These are phyloP conservation scores for Epinephelus awoara DNA, from an alignment of 2,797 vertebrate species.

Conservation along the genomic window DNA sequence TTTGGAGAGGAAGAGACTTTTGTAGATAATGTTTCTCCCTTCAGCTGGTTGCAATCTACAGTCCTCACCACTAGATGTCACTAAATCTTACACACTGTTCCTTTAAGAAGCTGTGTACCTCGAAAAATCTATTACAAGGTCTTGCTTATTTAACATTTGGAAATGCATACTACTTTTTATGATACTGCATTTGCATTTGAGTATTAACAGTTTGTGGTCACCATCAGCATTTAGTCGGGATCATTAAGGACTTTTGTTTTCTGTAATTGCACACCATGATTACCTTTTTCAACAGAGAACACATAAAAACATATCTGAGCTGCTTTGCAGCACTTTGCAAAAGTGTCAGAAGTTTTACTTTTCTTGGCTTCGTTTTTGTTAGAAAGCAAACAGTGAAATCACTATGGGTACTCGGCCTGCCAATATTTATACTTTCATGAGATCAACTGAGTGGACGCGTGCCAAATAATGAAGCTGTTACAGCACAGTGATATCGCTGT, in stretches of 20 bases:
- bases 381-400: conserved; percentile 58
- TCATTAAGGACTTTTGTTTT: conserved; percentile 11
- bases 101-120: background rate
- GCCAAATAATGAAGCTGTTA: conserved; percentile 55
- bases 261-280: background rate
- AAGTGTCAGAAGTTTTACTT: conserved; percentile 40
- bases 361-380: conserved; percentile 39
- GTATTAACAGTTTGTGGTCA: background rate
- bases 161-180: background rate
- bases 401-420: conserved; percentile 17
- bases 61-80: too few species aligned
- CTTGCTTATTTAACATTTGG: background rate
- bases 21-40: too few species aligned
- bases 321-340: conserved; percentile 18
- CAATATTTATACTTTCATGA: conserved; percentile 56
- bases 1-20: too few species aligned
- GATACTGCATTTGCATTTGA: background rate
- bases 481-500: conserved; percentile 29
- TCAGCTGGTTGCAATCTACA: too few species aligned
- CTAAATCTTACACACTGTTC: too few species aligned
- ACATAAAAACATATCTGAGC: conserved; percentile 13
- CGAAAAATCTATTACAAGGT: background rate
- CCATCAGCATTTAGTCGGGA: background rate
- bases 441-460: conserved; percentile 39
- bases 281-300: background rate